Evolutionary conservation across 1,140 invertebrate species (phyloP), one percentile per base, ranked within the genome.

Genomic region (Zophobas atratus): DNA sequence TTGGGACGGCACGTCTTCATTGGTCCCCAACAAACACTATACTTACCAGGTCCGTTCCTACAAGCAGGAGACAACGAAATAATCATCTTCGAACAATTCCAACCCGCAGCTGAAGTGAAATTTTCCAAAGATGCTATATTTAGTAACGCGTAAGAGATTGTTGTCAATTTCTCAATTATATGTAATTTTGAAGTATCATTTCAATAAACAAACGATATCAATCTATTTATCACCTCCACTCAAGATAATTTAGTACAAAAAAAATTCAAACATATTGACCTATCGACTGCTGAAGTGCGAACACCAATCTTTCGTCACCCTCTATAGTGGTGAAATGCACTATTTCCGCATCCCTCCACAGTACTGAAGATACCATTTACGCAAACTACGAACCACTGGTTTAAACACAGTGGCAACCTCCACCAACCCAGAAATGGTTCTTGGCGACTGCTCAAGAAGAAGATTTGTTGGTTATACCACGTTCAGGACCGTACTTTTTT

Each of bases 401-500:
- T 89, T 98, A 0, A 98, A 98, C 88, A 91, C 96, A 0, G 90
- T 99, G 2, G 93, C 95, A 80, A 96, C 95, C 94, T 98, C 60
- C 97, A 99, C 86, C 95, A 99, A 88, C 93, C 36, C 6, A 5
- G 1, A 6, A 20, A 60, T n/a, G 35, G 67, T 98, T 97, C 84
- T 88, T 99, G 32, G 87, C 91, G 79, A 87, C 92, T 2, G 96
- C 96, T 0, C 89, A 95, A 75, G 91, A 95, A 81, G 92, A 95
- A 85, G 94, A 92, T 77, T 86, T 99, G 38, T 86, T 93, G 34
- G 95, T 98, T 0, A 91, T 99, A 34, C 85, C 99, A 0, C 88
- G 97, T 74, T 92, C 95, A 1, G 97, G 97, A 0, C 97, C 97
- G 0, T 99, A 97, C 81, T 98, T 98, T 75, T 97, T 96, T 87